Evolutionary conservation across 2,888 invertebrate genomes (phyloP), one percentile per base, ranked within the genome.

Genomic region (Caenorhabditis sp.): DNA sequence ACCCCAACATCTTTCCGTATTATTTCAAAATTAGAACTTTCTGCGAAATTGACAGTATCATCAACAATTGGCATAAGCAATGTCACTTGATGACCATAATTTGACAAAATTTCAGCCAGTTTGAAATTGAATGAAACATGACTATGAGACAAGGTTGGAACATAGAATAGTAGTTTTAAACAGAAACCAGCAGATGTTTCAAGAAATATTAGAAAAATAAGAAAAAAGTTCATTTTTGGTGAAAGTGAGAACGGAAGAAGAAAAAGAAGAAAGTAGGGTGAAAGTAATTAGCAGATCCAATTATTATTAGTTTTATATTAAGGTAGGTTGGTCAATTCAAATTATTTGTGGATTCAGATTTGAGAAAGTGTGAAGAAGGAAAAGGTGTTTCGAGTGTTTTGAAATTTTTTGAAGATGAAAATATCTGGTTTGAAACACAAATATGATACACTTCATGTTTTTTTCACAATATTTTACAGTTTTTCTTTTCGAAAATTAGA

Each of bases 71-170:
- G 60, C 10, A 78, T 63, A 19, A 81, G 62, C 53, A 79, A 69
- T 0, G 77, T 77, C 74, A 84, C 84, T 23, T 72, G 62, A 62
- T 85, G 82, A 10, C 82, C 84, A 27, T 67, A 63, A 0, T 67
- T 54, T 6, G 76, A 58, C 1, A 85, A 62, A 51, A 70, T 62
- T 53, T 83, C 78, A 8, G 83, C 84, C 0, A 85, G 43, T 53
- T 79, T 81, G 12, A 74, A 66, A 66, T 85, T 85, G 73, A 85
- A 85, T 2, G 82, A 67, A 14, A 85, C 81, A 66, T 85, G 85
- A 53, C 82, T 82, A 57, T 78, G 83, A 21, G 84, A 84, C 10
- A 85, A 70, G 14, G 84, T 85, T 1, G 85, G 85, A 4, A 83
- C 83, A 53, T 76, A 84, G 65, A 84, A 69, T 21, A 84, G 68